Evolutionary conservation across 2,113 vertebrate species (phyloP), one percentile per base, ranked within the genome.

Genomic region (Paradoxurus hermaphroditus): DNA sequence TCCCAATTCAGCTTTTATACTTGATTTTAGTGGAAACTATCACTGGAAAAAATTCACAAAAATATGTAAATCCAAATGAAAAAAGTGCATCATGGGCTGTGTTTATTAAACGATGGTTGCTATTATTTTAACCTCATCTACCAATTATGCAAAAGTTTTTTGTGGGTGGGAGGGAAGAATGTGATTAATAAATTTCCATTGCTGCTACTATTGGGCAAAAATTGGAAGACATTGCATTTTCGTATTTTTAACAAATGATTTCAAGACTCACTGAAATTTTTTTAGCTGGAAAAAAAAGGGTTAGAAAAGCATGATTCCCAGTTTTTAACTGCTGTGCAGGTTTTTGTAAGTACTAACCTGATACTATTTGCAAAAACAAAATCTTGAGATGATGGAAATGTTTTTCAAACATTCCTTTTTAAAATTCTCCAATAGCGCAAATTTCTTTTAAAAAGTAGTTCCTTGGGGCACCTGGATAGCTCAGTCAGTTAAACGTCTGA

Each of bases 21-120:
- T 67, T 81, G 46, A 85, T 97, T 39, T 84, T 92, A 73, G 78
- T 67, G 41, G 67, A 56, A 78, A 34, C 63, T 95, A 62, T 86
- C 94, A 67, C 82, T 79, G 86, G 39, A 89, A 96, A 96, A 96
- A 59, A 41, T n/a, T 81, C 6, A 87, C 86, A 93, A 75, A 91
- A 31, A 67, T 41, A 56, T 21, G 13, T 89, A 86, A 97, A 83
- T 63, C 12, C 36, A 96, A 90, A 82, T 75, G 29, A 87, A 86
- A 91, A 36, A 86, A 73, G 67, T 86, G 9, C 19, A 68, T 78
- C 67, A 59, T 39, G 70, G 68, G 75, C 7, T 85, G 8, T 63
- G n/a, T 62, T 90, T 95, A 94, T 67, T 65, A 94, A 93, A 86
- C 19, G 65, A 73, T 7, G 51, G 39, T 81, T 90, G 7, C 70